Conservation (phyloP, 2,113 vertebrate species). For the Psilopsiagon aurifrons region DNA sequence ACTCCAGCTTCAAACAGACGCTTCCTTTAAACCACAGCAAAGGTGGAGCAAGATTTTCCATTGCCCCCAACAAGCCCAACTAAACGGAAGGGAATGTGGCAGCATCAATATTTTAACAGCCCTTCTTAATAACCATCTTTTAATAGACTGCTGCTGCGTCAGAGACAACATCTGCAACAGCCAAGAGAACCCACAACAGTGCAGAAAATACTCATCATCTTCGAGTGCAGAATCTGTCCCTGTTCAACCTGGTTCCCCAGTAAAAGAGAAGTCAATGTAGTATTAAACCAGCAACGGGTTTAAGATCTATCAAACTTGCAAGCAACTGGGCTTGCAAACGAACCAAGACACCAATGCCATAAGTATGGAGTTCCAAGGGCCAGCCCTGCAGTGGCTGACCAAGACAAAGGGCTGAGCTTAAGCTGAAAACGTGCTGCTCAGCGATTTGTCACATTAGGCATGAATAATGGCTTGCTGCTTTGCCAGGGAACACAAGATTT, state of each 20-base stretch:
- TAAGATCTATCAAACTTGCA: not conserved
- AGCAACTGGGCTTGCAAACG: not conserved
- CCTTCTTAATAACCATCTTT: not conserved
- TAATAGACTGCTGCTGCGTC: not conserved
- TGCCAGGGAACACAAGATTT: not conserved
- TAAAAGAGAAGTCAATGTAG: rapidly evolving
- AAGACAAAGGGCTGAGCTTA: not conserved
- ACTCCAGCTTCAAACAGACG: not conserved
- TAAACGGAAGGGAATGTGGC: not conserved
- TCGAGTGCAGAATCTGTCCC: not conserved
- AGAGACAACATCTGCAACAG: not conserved
- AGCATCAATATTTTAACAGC: not conserved
- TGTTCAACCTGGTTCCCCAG: not conserved
- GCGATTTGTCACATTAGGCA: not conserved
- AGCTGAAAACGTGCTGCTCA: not conserved
- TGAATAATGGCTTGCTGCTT: not conserved
- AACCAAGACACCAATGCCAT: not conserved
- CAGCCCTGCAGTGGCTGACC: not conserved
- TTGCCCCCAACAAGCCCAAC: not conserved
- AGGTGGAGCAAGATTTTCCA: not conserved
- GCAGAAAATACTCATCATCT: not conserved
- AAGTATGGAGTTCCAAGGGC: rapidly evolving
- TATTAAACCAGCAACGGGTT: not conserved
- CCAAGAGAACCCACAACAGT: not conserved
- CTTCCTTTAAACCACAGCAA: not conserved